phyloP scores from a whole-genome alignment of 2,113 vertebrate species.

The Tor tambroides region DNA sequence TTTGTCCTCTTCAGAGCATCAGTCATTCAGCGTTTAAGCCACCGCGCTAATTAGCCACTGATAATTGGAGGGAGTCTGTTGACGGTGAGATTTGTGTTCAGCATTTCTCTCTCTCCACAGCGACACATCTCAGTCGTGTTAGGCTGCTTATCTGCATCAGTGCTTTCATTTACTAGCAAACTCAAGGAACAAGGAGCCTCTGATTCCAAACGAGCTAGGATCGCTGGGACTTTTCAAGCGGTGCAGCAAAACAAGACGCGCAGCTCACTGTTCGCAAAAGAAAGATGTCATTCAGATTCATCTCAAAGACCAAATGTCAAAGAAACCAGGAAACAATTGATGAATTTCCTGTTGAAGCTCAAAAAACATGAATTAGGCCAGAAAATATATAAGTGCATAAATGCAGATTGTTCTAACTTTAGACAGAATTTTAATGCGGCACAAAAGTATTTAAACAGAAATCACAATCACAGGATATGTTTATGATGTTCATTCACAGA shows the following conservation, averaged over 20 bases:
- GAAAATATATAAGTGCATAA: neutral
- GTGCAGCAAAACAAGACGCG: neutral
- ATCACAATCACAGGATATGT: neutral
- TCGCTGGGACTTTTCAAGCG: neutral
- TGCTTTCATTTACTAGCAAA: constrained; percentile 45
- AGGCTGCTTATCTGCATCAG: constrained; percentile 53
- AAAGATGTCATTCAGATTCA: neutral
- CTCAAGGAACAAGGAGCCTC: constrained; percentile 31
- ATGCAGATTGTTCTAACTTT: neutral
- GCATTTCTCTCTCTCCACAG: constrained; percentile 27
- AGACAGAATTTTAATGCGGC: neutral
- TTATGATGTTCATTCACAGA: neutral
- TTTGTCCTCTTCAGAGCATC: no score
- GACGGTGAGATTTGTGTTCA: constrained; percentile 45
- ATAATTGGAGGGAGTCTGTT: constrained; percentile 57
- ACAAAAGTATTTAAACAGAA: neutral
- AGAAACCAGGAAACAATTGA: neutral
- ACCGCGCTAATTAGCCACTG: constrained; percentile 52
- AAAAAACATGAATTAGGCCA: neutral
- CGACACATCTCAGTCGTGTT: constrained; percentile 50
- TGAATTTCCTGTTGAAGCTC: no score
- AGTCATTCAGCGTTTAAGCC: constrained; percentile 46
- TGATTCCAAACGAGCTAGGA: constrained; percentile 6
- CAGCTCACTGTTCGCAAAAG: neutral
- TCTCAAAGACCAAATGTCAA: neutral